Conservation (phyloP, 2,888 invertebrate genomes). For the Xiphydria camelus region DNA sequence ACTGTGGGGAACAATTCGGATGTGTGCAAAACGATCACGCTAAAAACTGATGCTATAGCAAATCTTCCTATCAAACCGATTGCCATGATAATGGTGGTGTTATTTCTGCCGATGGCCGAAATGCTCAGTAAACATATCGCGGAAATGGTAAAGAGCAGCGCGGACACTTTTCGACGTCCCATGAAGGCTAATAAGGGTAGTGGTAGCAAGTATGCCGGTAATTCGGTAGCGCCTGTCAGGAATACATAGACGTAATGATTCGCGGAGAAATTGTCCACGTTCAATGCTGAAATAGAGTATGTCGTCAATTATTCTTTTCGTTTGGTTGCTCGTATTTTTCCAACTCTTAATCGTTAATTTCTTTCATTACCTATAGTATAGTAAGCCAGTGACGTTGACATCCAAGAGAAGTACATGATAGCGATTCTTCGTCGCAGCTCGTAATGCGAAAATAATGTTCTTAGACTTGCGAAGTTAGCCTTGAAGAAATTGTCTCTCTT, state of each 20-base stretch:
- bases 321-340: background rate
- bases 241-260: slow-evolving; percentile 60
- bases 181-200: slow-evolving; percentile 58
- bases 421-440: slow-evolving; percentile 35
- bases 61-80: slow-evolving; percentile 61
- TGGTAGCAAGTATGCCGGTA: slow-evolving; percentile 62
- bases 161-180: slow-evolving; percentile 59
- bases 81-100: slow-evolving; percentile 36
- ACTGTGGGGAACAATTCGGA: slow-evolving; percentile 66
- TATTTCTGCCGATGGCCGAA: slow-evolving; percentile 51
- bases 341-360: background rate
- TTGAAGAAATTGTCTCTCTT: slow-evolving; percentile 13
- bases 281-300: slow-evolving; percentile 59
- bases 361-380: slow-evolving; percentile 37
- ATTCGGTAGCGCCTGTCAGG: slow-evolving; percentile 61
- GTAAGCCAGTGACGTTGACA: slow-evolving; percentile 42
- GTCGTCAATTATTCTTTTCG: background rate
- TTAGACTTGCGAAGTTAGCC: slow-evolving; percentile 30
- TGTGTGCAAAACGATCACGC: slow-evolving; percentile 63
- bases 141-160: slow-evolving; percentile 57
- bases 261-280: slow-evolving; percentile 61
- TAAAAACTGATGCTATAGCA: slow-evolving; percentile 63
- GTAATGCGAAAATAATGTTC: slow-evolving; percentile 27
- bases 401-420: slow-evolving; percentile 42
- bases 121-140: slow-evolving; percentile 60